phyloP scores from a whole-genome alignment of 2,113 vertebrate genomes.

The Mohoua ochrocephala region DNA sequence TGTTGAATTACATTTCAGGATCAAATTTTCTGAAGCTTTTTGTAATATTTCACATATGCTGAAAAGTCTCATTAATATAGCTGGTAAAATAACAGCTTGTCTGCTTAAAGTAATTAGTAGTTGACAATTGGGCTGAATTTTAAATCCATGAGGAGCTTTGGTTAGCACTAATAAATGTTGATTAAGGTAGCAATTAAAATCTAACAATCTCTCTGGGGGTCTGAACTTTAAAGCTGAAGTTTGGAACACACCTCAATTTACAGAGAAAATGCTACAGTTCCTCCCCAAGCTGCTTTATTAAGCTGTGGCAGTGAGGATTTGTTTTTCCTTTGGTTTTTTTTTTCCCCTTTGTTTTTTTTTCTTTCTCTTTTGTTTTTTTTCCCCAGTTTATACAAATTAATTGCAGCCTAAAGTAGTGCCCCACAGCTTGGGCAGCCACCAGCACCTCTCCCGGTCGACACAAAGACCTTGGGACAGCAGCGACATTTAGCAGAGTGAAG shows the following conservation, averaged over 20 bases:
- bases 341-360: too few relatives aligned
- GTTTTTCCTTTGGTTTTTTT: not conserved
- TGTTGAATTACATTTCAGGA: not conserved
- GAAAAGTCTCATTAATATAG: constrained; percentile 19
- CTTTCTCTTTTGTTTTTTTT: rapidly evolving
- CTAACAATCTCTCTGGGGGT: not conserved
- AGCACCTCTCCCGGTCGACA: rapidly evolving
- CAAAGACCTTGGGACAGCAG: rapidly evolving
- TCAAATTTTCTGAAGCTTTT: not conserved
- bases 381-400: not conserved
- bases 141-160: not conserved
- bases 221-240: constrained; percentile 22
- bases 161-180: constrained; percentile 8
- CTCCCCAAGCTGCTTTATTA: not conserved
- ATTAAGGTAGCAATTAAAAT: constrained; percentile 33
- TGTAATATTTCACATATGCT: constrained; percentile 17
- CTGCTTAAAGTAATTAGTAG: constrained; percentile 63
- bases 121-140: constrained; percentile 44
- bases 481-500: not conserved
- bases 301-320: not conserved
- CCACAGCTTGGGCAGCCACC: not conserved
- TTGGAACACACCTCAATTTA: constrained; percentile 4
- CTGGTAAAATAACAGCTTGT: constrained; percentile 55
- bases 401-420: not conserved
- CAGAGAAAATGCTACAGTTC: not conserved